phyloP scores from a whole-genome alignment of 2,888 invertebrate genomes.

The Volucella inflata region DNA sequence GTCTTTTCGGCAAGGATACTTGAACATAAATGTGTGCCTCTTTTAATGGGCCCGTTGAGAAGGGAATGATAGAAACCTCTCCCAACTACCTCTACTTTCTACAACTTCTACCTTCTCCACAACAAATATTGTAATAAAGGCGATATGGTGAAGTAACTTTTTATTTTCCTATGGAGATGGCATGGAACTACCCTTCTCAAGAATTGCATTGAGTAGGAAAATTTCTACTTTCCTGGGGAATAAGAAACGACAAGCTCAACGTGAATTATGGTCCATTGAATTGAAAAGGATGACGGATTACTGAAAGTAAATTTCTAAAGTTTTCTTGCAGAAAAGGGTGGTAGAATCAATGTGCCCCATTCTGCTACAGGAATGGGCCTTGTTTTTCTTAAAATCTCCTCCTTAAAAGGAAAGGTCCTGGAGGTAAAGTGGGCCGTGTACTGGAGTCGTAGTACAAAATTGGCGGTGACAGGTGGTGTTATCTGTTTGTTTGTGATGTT shows the following conservation, averaged over 20 bases:
- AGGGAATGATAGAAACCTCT: neutral
- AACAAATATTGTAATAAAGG: neutral
- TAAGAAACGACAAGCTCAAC: constrained; percentile 45
- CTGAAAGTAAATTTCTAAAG: constrained; percentile 24
- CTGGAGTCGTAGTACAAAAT: constrained; percentile 33
- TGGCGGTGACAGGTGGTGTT: constrained; percentile 51
- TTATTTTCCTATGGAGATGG: neutral
- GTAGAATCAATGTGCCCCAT: neutral
- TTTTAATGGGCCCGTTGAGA: constrained; percentile 33
- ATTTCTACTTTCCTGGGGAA: constrained; percentile 12
- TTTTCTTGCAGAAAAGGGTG: neutral
- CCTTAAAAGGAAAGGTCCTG: neutral
- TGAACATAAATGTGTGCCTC: constrained; percentile 54
- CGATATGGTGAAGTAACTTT: constrained; percentile 7
- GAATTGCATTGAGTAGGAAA: constrained; percentile 14
- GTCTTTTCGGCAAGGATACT: constrained; percentile 68
- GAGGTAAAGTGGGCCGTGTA: neutral
- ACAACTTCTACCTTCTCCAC: too few species aligned
- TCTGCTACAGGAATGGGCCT: neutral
- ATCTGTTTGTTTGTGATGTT: constrained; percentile 43
- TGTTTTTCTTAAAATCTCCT: constrained; percentile 21
- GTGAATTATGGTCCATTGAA: constrained; percentile 55
- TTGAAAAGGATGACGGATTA: constrained; percentile 42
- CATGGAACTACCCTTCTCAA: neutral
- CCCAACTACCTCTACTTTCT: too few species aligned